Evolutionary conservation across 2,797 vertebrate genomes (phyloP), one percentile per base, ranked within the genome.

Genomic region (Lepus oiostolus): DNA sequence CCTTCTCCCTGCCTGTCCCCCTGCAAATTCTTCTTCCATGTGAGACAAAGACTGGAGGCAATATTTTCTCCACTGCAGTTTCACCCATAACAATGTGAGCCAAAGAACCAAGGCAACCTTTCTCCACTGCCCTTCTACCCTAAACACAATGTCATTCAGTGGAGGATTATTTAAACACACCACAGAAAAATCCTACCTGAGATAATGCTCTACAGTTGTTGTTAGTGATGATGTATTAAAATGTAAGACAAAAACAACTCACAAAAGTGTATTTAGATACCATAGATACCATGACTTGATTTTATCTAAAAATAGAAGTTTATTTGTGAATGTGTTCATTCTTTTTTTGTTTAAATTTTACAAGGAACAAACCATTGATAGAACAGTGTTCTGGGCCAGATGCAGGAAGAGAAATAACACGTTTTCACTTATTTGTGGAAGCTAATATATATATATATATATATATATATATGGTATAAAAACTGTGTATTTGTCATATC

Each of bases 251-350:
- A 81, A 82, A 72, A 3, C 16, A 91, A 3, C 2, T 85, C 85
- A 58, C 16, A 10, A 86, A 82, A 47, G 10, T 85, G 1, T 74
- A 63, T 38, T 1, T 70, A 0, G 60, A 28, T 76, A 52, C 76
- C 16, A 85, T 47, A 47, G 42, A 47, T 47, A 47, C 42, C 54
- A 65, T 54, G 52, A 54, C 50, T 50, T 4, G 0, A 88, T 85
- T 79, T 94, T 83, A 60, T n/a, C 5, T 94, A 74, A 87, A 89
- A 68, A 28, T 63, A 54, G 84, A 85, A 84, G 42, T n/a, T 89
- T 4, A 79, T 12, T 83, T 71, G 8, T 62, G 16, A 58, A 2
- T 86, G 30, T 80, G 12, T 84, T 80, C 74, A n/a, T 75, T 4
- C 42, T 47, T 47, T 10, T 47, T 50, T 13, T 30, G 16, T 91